Evolutionary conservation across 2,797 vertebrate species (phyloP).

Genomic region (Selene dorsalis): DNA sequence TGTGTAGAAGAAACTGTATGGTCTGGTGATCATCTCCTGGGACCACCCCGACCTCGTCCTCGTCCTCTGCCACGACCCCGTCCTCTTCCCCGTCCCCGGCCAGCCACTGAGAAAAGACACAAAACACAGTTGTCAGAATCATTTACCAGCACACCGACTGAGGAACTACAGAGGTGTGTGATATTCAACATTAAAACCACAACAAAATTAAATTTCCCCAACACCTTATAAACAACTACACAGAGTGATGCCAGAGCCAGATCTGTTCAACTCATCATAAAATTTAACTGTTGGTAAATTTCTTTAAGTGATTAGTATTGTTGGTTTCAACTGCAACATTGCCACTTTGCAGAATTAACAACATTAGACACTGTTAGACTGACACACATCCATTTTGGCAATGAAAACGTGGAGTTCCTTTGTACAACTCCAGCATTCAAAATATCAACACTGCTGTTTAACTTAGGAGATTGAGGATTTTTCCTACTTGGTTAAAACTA

Average conservation of each 20-base stretch:
- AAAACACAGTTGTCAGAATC: neutral
- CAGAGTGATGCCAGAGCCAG: neutral
- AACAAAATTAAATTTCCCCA: neutral
- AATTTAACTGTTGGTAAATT: neutral
- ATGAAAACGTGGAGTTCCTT: neutral
- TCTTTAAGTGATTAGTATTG: neutral
- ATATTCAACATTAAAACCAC: neutral
- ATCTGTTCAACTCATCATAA: neutral
- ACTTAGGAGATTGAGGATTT: neutral
- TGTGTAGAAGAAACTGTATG: neutral
- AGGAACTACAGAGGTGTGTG: neutral
- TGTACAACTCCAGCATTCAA: neutral
- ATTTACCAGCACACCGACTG: neutral
- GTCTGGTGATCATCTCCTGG: constrained; percentile 82
- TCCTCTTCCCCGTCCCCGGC: constrained; percentile 85
- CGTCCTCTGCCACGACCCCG: constrained; percentile 86
- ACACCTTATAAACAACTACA: neutral
- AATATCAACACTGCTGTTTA: neutral
- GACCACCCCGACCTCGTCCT: constrained; percentile 85
- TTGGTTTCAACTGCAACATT: neutral
- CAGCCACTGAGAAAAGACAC: constrained; percentile 79
- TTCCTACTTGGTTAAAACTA: neutral
- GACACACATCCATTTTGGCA: neutral
- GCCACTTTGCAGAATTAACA: neutral
- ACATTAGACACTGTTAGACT: neutral